phyloP scores from a whole-genome alignment of 2,113 vertebrate species.

The Uropsilus gracilis region DNA sequence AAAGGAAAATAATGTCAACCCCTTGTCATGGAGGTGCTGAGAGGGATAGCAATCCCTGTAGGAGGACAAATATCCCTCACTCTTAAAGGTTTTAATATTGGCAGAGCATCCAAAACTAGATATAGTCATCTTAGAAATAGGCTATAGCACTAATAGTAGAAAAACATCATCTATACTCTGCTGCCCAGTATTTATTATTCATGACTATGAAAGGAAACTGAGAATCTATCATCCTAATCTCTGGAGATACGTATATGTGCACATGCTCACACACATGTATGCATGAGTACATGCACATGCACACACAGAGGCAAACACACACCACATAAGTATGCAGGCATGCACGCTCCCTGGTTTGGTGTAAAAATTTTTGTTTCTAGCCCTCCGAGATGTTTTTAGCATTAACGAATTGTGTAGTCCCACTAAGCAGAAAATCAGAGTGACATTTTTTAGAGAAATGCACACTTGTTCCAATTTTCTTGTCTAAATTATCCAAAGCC shows the following conservation, averaged over 20 bases:
- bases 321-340: background rate
- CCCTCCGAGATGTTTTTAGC: constrained; percentile 3
- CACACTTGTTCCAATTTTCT: constrained; percentile 72
- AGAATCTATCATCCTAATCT: background rate
- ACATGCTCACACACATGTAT: too few relatives aligned
- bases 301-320: background rate
- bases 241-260: background rate
- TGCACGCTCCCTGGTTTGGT: background rate
- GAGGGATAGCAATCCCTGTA: background rate
- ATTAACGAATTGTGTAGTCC: constrained; percentile 37
- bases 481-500: constrained; percentile 72
- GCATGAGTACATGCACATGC: background rate
- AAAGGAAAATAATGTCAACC: background rate
- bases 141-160: background rate
- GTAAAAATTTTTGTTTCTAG: background rate
- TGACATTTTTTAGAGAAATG: constrained; percentile 72
- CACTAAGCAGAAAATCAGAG: constrained; percentile 77
- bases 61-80: background rate
- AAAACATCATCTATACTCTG: constrained; percentile 51
- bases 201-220: constrained; percentile 49
- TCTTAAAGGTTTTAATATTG: constrained; percentile 41
- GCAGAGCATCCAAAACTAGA: background rate
- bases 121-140: background rate
- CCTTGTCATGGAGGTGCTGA: background rate
- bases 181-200: constrained; percentile 66